phyloP scores from a whole-genome alignment of 2,113 vertebrate genomes.

The Misgurnus anguillicaudatus region DNA sequence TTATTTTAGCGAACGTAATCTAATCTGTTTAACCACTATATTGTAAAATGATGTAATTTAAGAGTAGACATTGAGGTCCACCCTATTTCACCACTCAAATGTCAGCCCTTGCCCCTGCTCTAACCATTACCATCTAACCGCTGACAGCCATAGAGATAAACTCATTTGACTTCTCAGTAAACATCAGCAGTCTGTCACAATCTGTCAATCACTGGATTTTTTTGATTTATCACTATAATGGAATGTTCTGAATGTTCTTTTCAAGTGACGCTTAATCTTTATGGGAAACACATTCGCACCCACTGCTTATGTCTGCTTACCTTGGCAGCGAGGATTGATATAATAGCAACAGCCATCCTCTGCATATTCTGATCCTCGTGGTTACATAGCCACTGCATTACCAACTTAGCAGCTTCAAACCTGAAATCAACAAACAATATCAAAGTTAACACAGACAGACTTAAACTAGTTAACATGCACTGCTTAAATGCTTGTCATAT shows the following conservation, averaged over 20 bases:
- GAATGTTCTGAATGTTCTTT: background rate
- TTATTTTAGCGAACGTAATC: no score
- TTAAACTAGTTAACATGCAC: no score
- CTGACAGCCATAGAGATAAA: background rate
- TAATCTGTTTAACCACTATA: no score
- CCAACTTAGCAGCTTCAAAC: slow-evolving; percentile 97
- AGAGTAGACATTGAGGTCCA: no score
- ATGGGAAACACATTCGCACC: background rate
- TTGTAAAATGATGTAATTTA: no score
- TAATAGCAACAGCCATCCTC: slow-evolving; percentile 98
- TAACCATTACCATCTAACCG: background rate
- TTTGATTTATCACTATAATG: background rate
- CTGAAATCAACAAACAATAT: slow-evolving; percentile 66
- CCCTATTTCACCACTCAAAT: no score
- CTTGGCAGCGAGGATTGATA: slow-evolving; percentile 98
- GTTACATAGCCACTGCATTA: slow-evolving; percentile 99
- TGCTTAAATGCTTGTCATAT: no score
- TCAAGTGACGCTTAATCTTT: background rate
- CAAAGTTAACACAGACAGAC: background rate
- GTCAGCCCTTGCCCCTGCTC: background rate
- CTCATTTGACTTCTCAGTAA: background rate
- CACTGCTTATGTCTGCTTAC: slow-evolving; percentile 65
- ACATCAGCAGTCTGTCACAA: background rate
- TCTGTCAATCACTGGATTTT: background rate
- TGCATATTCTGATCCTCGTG: slow-evolving; percentile 99